Evolutionary conservation across 2,113 vertebrate species (phyloP).

Genomic region (Pelmatolapia mariae): DNA sequence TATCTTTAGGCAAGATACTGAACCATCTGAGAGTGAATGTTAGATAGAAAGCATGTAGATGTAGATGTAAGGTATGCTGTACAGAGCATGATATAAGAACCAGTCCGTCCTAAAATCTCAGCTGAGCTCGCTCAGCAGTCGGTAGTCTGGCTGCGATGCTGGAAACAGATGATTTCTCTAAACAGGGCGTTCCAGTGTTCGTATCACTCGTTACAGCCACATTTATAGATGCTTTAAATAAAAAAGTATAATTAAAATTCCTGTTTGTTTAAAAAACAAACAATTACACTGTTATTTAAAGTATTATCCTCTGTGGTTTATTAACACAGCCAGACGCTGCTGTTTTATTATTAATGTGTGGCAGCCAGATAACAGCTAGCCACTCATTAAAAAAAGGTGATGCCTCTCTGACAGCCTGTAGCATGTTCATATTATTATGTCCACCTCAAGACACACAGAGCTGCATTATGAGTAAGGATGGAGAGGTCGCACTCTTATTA

Average conservation of each 20-base stretch:
- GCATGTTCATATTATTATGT: neutral
- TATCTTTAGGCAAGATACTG: neutral
- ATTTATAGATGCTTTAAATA: neutral
- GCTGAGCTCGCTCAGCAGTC: neutral
- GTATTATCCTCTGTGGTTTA: neutral
- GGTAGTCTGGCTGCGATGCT: neutral
- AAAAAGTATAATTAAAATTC: neutral
- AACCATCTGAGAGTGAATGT: neutral
- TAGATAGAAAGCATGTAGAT: neutral
- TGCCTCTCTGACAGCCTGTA: neutral
- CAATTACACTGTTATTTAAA: neutral
- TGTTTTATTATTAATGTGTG: neutral
- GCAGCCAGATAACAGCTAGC: neutral
- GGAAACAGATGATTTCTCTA: neutral
- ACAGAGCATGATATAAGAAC: fast-evolving
- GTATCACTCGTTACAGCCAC: neutral
- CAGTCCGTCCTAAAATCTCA: neutral
- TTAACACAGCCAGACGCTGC: neutral
- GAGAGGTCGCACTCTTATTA: neutral
- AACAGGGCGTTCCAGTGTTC: fast-evolving
- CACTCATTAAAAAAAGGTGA: neutral
- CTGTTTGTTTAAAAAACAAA: neutral
- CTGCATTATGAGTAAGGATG: neutral
- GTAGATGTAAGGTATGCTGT: fast-evolving
- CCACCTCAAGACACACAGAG: neutral